Base-by-base conservation (phyloP, 2,888 invertebrate species). In the Parnassius apollo region DNA sequence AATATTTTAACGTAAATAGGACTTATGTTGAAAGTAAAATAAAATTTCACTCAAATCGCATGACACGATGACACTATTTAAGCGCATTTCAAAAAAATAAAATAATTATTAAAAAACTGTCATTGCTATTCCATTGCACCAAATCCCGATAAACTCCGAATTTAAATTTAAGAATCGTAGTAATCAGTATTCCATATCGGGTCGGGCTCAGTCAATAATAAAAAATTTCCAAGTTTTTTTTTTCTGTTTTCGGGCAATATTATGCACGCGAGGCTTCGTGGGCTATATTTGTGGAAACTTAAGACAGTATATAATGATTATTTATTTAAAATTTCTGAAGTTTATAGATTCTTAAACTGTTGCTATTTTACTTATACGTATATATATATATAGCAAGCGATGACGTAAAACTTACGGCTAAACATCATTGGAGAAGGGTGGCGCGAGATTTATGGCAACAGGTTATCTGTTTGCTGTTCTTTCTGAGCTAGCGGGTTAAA, bases 191-290 rank as follows among this genome's bases (percentile, higher is more conserved):
- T 79, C 81, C 80, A 77, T 82, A 88, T 86, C 83, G 82, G 81
- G 78, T 77, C 77, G 75, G 77, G 80, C 76, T 85, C 80, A 88
- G 85, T 86, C 88, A 83, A 89, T 90, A 89, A 83, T 85, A 86
- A 85, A 86, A 87, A 81, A 75, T 79, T 80, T 76, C 72, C 69
- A 68, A 70, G 67, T 75, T 75, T 86, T 86, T 89, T 88, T 87
- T 88, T 87, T 78, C 83, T 80, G 76, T 85, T 87, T 86, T 83
- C 76, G 76, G 84, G 82, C 75, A 81, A 83, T 83, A 83, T 82
- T 78, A 78, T 80, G 80, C 91, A 91, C 91, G 91, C 91, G 77
- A 91, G 75, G 83, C 80, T 83, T 82, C 82, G 80, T 82, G 80
- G 77, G 78, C 78, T 75, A 68, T 67, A 65, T 73, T 72, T 70